Conservation (phyloP, 2,113 vertebrate genomes). For the Apodemus speciosus region DNA sequence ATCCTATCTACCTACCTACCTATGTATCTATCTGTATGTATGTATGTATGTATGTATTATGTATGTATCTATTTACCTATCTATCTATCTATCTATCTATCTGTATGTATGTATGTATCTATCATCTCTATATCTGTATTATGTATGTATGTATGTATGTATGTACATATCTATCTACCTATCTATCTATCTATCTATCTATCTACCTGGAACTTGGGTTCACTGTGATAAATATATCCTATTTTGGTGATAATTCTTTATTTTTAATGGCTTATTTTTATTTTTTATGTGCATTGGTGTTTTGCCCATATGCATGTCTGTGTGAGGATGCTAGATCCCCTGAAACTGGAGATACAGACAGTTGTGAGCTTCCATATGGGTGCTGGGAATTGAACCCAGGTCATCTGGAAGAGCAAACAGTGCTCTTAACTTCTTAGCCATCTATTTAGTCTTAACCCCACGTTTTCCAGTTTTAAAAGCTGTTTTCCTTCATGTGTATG, state of each 20-base stretch:
- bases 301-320: too few species aligned
- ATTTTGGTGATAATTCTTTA: neutral
- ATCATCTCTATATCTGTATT: too few species aligned
- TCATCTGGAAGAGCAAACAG: neutral
- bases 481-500: neutral
- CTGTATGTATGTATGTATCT: neutral
- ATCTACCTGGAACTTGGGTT: neutral
- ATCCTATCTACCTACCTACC: neutral
- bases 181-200: neutral
- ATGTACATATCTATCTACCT: neutral
- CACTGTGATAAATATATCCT: neutral
- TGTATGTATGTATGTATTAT: neutral
- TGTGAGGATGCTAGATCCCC: neutral
- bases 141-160: too few species aligned
- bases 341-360: neutral
- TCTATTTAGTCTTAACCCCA: neutral
- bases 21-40: neutral
- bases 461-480: neutral
- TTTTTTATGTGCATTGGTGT: neutral
- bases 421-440: neutral
- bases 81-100: neutral
- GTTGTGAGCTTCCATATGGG: neutral
- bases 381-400: neutral
- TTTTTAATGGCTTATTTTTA: neutral
- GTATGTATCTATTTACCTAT: neutral